Base-by-base conservation (phyloP, 2,113 vertebrate genomes). In the Alligator sinensis region DNA sequence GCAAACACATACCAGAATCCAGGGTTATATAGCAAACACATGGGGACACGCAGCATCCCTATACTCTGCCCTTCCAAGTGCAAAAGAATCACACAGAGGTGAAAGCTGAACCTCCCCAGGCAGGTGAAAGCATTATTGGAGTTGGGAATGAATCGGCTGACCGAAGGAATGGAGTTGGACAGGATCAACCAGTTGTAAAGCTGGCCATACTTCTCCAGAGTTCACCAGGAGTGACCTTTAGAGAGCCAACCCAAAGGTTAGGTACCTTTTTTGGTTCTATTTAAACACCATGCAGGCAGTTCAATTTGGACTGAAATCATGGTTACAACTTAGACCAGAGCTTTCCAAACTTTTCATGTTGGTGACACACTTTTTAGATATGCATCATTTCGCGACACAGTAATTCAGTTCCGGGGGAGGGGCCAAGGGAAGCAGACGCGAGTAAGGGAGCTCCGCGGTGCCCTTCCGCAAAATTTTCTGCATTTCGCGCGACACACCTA, bases 181-280 rank as follows among this genome's bases (percentile, higher is more conserved):
- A 0, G 30, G 4, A 70, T 4, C 9, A 79, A 60, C 0, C 7
- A 2, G 8, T 22, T 9, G 18, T 38, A 21, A 80, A 66, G 34
- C 21, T 62, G 1, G 0, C 1, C 2, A 1, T 1, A 4, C 27
- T 38, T 34, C 17, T 63, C 75, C 47, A 74, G 70, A 11, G 47
- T 47, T 47, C 18, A 68, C 28, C 54, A 62, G 1, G 4, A 80
- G 14, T 5, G 47, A 0, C 4, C 78, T 79, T 59, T 58, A 79
- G 57, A 78, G 57, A 61, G 21, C 16, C 30, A 61, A 13, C n/a
- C 9, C 77, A 79, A 78, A n/a, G 22, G 14, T 5, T 24, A 38
- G 4, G 3, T 59, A 38, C 30, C 77, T 24, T n/a, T 34, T 34
- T 19, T 28, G 9, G 4, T 70, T 8, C n/a, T 30, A 21, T 12